Evolutionary conservation across 1,140 invertebrate species (phyloP).

Genomic region (Scaptomyza graminum): DNA sequence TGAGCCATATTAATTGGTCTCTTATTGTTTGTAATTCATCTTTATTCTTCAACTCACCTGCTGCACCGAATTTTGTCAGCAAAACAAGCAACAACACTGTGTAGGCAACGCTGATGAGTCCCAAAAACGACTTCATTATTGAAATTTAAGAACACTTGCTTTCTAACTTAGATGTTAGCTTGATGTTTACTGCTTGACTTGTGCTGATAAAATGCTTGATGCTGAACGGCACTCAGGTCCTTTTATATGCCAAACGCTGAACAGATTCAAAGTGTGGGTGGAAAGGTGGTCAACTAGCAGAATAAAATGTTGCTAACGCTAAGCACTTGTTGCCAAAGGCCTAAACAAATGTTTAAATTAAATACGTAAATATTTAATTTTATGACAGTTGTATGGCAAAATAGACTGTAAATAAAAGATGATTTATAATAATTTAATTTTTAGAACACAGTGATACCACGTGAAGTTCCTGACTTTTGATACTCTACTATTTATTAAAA

Average conservation of each 20-base stretch:
- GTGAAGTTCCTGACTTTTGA: too few relatives aligned
- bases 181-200: constrained; percentile 52
- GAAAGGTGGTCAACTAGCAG: constrained; percentile 5
- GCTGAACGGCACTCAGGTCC: constrained; percentile 46
- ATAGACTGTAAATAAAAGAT: too few relatives aligned
- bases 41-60: constrained; percentile 56
- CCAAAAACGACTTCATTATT: constrained; percentile 64
- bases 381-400: too few relatives aligned
- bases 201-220: constrained; percentile 59
- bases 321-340: constrained; percentile 23
- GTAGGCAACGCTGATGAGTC: constrained; percentile 47
- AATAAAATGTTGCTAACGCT: constrained; percentile 23
- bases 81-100: constrained; percentile 57
- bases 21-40: background rate
- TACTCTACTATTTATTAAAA: too few relatives aligned
- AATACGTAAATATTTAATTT: too few relatives aligned
- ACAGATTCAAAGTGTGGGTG: background rate
- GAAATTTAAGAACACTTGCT: background rate
- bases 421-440: too few relatives aligned
- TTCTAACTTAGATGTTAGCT: constrained; percentile 3
- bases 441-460: too few relatives aligned
- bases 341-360: background rate
- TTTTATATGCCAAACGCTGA: constrained; percentile 67
- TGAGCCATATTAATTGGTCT: constrained; percentile 27
- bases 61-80: constrained; percentile 53